phyloP scores from a whole-genome alignment of 1,140 invertebrate genomes.

The Sogatella furcifera region DNA sequence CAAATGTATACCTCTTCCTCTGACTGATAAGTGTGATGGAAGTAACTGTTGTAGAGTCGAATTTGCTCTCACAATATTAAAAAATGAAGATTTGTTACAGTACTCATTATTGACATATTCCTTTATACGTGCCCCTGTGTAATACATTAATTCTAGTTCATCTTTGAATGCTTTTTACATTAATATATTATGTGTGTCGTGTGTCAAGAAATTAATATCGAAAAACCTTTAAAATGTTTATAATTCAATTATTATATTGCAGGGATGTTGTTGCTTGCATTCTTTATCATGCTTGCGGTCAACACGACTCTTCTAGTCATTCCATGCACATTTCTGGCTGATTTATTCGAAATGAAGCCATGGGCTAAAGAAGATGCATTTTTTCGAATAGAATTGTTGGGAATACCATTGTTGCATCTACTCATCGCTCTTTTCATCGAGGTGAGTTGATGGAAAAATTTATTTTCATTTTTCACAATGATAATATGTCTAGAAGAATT shows the following conservation, averaged over 20 bases:
- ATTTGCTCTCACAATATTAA: no score
- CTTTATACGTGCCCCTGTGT: no score
- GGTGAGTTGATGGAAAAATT: slow-evolving; percentile 23
- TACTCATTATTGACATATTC: no score
- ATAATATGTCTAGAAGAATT: no score
- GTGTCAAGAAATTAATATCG: not conserved
- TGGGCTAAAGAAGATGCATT: slow-evolving; percentile 17
- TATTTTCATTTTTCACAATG: no score
- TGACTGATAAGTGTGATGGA: no score
- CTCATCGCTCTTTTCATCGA: slow-evolving; percentile 30
- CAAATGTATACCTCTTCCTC: no score
- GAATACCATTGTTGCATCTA: slow-evolving; percentile 29
- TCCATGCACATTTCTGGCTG: slow-evolving; percentile 26
- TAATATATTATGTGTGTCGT: not conserved
- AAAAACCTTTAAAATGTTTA: not conserved
- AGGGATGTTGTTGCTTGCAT: slow-evolving; percentile 13
- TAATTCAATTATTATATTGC: slow-evolving; percentile 13
- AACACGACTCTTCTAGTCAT: slow-evolving; percentile 27
- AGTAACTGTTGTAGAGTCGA: no score
- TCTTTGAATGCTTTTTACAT: not conserved
- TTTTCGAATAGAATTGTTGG: slow-evolving; percentile 28
- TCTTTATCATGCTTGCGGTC: slow-evolving; percentile 25
- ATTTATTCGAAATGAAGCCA: slow-evolving; percentile 29
- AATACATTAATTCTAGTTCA: no score
- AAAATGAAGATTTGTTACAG: no score